Percentiles rank a stretch among this genome's conserved stretches.
Conservation (phyloP, 2,888 invertebrate species). For the Nycteola revayana region DNA sequence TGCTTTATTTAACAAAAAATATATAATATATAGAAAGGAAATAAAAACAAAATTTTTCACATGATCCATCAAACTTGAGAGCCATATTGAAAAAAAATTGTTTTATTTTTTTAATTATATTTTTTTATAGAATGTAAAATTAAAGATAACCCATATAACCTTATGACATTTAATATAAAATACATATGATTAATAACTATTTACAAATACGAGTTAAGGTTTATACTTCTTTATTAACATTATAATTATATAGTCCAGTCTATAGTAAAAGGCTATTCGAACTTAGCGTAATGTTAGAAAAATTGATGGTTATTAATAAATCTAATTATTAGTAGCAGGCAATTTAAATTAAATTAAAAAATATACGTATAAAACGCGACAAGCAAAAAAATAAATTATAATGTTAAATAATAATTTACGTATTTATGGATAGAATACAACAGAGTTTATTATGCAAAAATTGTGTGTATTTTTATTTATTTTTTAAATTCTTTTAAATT, state of each 20-base stretch:
- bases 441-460: constrained; percentile 63
- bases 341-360: constrained; percentile 50
- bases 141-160: constrained; percentile 81
- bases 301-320: constrained; percentile 43
- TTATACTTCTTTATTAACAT: constrained; percentile 73
- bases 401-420: constrained; percentile 34
- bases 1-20: constrained; percentile 83
- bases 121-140: constrained; percentile 76
- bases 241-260: constrained; percentile 76
- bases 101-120: constrained; percentile 53
- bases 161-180: constrained; percentile 80
- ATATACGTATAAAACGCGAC: constrained; percentile 35
- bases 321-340: constrained; percentile 66
- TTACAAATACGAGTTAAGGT: constrained; percentile 80
- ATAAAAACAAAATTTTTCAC: constrained; percentile 74
- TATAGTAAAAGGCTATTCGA: constrained; percentile 81
- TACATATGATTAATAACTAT: constrained; percentile 81
- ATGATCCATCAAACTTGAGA: constrained; percentile 52
- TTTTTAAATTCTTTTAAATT: constrained; percentile 22
- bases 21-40: constrained; percentile 77
- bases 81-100: constrained; percentile 67
- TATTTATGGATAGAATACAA: constrained; percentile 38
- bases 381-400: constrained; percentile 30
- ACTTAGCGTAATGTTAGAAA: constrained; percentile 78
- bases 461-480: constrained; percentile 29